Evolutionary conservation across 2,888 invertebrate genomes (phyloP).

Genomic region (Anoplius nigerrimus): DNA sequence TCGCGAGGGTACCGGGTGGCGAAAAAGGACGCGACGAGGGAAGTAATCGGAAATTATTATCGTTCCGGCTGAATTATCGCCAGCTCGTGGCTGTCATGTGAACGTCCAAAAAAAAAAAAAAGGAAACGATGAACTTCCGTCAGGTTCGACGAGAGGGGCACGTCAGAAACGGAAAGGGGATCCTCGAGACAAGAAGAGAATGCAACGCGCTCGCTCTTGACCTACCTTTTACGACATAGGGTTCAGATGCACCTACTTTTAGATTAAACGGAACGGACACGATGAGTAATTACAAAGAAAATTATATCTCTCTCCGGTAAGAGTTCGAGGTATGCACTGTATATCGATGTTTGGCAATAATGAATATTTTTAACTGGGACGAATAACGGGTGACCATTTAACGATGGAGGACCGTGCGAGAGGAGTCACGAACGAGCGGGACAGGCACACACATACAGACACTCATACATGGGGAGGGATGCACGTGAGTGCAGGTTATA

Average conservation of each 20-base stretch:
- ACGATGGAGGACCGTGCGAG: slow-evolving; percentile 18
- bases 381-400: no score
- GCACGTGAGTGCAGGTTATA: background rate
- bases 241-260: slow-evolving; percentile 24
- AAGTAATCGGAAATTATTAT: no score
- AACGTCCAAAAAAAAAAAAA: background rate
- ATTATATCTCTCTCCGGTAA: slow-evolving; percentile 1
- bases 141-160: background rate
- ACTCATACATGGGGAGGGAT: slow-evolving; percentile 18
- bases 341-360: slow-evolving; percentile 47
- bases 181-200: background rate
- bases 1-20: no score
- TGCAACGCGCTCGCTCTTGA: slow-evolving; percentile 12
- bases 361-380: slow-evolving; percentile 51
- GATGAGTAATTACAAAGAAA: slow-evolving; percentile 13
- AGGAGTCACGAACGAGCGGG: slow-evolving; percentile 19
- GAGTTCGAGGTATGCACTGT: slow-evolving; percentile 31
- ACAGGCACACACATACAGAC: slow-evolving; percentile 9
- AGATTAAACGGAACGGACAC: slow-evolving; percentile 21
- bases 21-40: no score
- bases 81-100: no score
- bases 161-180: slow-evolving; percentile 1
- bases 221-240: slow-evolving; percentile 15
- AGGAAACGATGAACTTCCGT: background rate
- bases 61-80: no score